A percentile compares a stretch with the other conserved stretches of the same genome.
Evolutionary conservation across 1,140 invertebrate genomes (phyloP).

Genomic region (Cydia strobilella): DNA sequence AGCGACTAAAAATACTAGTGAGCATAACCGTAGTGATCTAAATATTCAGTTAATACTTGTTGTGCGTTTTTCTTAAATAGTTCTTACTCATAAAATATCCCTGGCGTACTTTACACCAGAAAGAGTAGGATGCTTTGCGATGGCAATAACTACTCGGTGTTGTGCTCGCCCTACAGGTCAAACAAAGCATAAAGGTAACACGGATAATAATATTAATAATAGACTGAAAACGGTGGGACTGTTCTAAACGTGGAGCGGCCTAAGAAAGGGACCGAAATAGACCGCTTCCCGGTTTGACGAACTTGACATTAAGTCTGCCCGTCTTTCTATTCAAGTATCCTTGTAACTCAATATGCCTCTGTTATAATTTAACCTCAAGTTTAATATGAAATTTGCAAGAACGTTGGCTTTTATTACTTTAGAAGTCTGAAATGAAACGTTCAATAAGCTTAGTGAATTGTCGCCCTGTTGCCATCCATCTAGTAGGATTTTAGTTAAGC

Average conservation of each 20-base stretch:
- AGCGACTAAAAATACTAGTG: too few species aligned
- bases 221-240: not conserved
- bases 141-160: not conserved
- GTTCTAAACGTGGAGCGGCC: not conserved
- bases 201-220: slow-evolving; percentile 20
- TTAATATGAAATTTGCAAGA: too few species aligned
- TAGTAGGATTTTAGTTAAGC: not conserved
- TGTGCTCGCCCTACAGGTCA: not conserved
- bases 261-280: slow-evolving; percentile 1
- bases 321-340: too few species aligned
- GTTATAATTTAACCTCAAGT: too few species aligned
- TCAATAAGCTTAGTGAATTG: not conserved
- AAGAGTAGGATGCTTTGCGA: not conserved
- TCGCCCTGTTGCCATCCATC: not conserved
- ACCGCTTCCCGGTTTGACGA: slow-evolving; percentile 32
- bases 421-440: not conserved
- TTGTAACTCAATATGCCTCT: too few species aligned
- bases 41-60: too few species aligned
- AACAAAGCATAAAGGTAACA: not conserved
- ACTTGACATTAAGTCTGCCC: slow-evolving; percentile 17
- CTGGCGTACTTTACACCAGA: not conserved
- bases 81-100: not conserved
- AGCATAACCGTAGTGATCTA: too few species aligned
- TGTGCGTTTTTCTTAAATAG: too few species aligned
- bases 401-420: too few species aligned